Conservation (phyloP, 2,888 invertebrate genomes). For the Eristalis intricaria region DNA sequence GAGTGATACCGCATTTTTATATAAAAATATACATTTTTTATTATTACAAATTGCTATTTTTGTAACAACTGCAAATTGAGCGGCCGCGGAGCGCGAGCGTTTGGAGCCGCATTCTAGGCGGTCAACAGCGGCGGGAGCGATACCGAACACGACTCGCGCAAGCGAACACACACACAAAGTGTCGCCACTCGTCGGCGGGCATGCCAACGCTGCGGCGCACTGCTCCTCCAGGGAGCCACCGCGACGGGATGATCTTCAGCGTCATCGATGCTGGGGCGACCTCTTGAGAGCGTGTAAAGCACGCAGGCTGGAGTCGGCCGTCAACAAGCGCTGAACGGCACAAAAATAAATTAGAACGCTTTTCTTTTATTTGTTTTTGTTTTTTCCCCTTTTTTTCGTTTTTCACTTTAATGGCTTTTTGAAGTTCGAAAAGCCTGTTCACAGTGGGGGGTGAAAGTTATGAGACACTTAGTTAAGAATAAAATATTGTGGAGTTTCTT, state of each 20-base stretch:
- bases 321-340: background rate
- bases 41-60: slow-evolving; percentile 64
- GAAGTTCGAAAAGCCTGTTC: slow-evolving; percentile 13
- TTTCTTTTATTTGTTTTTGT: slow-evolving; percentile 27
- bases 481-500: background rate
- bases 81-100: slow-evolving; percentile 6
- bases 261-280: background rate
- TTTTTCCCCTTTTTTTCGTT: background rate
- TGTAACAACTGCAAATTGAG: slow-evolving; percentile 60
- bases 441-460: background rate
- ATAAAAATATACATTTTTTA: slow-evolving; percentile 54
- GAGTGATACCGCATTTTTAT: slow-evolving; percentile 44
- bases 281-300: background rate
- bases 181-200: slow-evolving; percentile 16
- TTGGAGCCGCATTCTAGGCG: slow-evolving; percentile 39
- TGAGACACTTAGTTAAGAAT: background rate
- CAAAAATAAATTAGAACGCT: slow-evolving; percentile 29
- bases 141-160: background rate
- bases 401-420: slow-evolving; percentile 14
- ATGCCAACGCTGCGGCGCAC: background rate
- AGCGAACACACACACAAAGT: slow-evolving; percentile 1
- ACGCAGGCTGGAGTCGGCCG: slow-evolving; percentile 22
- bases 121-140: background rate
- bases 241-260: slow-evolving; percentile 12
- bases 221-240: background rate